Conservation (phyloP, 1,140 invertebrate species). For the Rhynchophorus ferrugineus region DNA sequence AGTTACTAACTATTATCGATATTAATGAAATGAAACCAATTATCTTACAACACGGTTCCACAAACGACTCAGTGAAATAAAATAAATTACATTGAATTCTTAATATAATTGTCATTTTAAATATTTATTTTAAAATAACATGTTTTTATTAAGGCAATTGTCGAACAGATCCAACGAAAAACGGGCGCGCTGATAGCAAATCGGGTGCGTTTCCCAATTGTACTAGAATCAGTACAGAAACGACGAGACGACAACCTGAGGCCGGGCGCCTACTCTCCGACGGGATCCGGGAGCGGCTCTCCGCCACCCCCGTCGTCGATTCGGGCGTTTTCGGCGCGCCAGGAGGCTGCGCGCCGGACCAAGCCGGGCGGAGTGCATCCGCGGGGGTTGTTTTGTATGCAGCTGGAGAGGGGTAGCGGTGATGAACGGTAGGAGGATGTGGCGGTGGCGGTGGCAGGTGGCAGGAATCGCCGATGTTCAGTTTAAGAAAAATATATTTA, state of each 20-base stretch:
- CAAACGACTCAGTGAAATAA: too few species aligned
- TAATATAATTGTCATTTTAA: too few species aligned
- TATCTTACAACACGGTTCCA: too few species aligned
- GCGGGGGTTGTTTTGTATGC: neutral
- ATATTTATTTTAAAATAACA: neutral
- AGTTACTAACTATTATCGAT: neutral
- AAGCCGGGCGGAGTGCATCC: neutral
- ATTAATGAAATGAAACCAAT: neutral
- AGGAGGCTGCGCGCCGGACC: neutral
- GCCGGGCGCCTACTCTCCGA: conserved; percentile 1
- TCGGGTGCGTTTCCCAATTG: too few species aligned
- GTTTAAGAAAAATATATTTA: too few species aligned
- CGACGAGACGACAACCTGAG: conserved; percentile 4
- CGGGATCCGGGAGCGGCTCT: too few species aligned
- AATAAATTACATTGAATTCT: too few species aligned
- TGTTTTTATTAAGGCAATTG: neutral
- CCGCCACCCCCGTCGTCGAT: too few species aligned
- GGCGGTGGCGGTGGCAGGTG: neutral
- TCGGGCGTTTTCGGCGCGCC: neutral
- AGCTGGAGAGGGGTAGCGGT: neutral
- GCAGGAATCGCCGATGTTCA: neutral
- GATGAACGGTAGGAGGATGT: neutral
- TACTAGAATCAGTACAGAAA: conserved; percentile 6
- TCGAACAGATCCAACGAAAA: neutral
- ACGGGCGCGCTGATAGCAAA: neutral